Evolutionary conservation across 2,113 vertebrate species (phyloP), one percentile per base, ranked within the genome.

Genomic region (Gambusia holbrooki): DNA sequence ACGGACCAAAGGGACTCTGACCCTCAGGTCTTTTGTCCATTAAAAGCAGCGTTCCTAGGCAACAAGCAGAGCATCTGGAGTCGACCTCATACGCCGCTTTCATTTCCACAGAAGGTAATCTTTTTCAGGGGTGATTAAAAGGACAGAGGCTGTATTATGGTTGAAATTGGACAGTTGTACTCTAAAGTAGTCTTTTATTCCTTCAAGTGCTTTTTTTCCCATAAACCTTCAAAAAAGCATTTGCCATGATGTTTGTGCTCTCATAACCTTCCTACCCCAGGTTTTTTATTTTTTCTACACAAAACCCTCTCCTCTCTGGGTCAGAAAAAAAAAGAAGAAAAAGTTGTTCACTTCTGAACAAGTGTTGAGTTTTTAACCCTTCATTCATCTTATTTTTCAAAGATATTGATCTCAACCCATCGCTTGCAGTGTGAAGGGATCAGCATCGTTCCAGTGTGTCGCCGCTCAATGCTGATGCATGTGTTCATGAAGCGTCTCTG

Each of bases 31-130:
- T 25, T 22, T 12, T n/a, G 58, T 37, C 69, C n/a, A n/a, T 77
- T 62, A 58, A 73, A 72, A 68, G 42, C 15, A 30, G 37, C 68
- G 82, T 85, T 73, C 6, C 78, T 82, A 80, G 73, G 78, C 82
- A 82, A 87, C 84, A 75, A 62, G 66, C 22, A 4, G 5, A 45
- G 54, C 58, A 67, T 68, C 29, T 75, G 62, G 51, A 6, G 29
- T 37, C 37, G 19, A 30, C 51, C 13, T 51, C 32, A 70, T 76
- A 51, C 66, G 10, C 45, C 33, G 14, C 33, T 58, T 14, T 27
- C 22, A 74, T 73, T 68, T 76, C 40, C 4, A 0, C 27, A 58
- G n/a, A 78, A 60, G 3, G 42, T 61, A 80, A 84, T 29, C 27
- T n/a, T 71, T 79, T 76, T 79, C 0, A 2, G 25, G 13, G 60